phyloP scores from a whole-genome alignment of 2,113 vertebrate genomes.

The Brachypodius melanocephalos region DNA sequence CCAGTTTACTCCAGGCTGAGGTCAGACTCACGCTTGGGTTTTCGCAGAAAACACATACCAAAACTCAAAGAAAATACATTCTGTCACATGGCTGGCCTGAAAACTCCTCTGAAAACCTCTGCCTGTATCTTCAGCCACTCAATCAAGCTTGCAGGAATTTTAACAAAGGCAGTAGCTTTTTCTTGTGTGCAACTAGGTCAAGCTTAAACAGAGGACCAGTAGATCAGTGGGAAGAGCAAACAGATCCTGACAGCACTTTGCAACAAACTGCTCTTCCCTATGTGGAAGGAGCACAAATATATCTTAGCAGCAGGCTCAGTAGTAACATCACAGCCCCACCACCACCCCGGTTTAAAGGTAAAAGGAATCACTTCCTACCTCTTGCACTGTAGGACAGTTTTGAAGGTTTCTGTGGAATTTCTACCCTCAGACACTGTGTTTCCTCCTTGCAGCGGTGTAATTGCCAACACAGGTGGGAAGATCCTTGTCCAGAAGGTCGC shows the following conservation, averaged over 20 bases:
- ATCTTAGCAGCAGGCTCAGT: background rate
- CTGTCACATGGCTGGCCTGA: background rate
- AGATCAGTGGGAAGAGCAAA: conserved; percentile 1
- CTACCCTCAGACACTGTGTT: background rate
- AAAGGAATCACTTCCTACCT: background rate
- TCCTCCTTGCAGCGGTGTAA: conserved; percentile 80
- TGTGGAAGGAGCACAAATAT: background rate
- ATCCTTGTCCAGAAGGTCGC: conserved; percentile 92
- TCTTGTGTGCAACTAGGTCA: conserved; percentile 9
- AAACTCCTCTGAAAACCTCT: background rate
- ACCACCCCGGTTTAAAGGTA: background rate
- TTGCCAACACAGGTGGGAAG: conserved; percentile 89
- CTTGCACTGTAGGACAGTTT: background rate
- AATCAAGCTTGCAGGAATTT: conserved; percentile 3
- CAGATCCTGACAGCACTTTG: background rate
- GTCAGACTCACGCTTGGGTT: background rate
- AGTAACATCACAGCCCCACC: background rate
- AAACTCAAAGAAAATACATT: background rate
- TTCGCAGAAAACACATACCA: background rate
- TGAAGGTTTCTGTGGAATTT: background rate
- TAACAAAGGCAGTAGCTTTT: background rate
- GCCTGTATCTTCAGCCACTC: background rate
- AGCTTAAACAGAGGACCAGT: background rate
- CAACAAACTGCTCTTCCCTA: background rate
- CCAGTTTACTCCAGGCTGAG: background rate